phyloP scores from a whole-genome alignment of 2,888 invertebrate genomes.

The Epistrophe grossulariae region DNA sequence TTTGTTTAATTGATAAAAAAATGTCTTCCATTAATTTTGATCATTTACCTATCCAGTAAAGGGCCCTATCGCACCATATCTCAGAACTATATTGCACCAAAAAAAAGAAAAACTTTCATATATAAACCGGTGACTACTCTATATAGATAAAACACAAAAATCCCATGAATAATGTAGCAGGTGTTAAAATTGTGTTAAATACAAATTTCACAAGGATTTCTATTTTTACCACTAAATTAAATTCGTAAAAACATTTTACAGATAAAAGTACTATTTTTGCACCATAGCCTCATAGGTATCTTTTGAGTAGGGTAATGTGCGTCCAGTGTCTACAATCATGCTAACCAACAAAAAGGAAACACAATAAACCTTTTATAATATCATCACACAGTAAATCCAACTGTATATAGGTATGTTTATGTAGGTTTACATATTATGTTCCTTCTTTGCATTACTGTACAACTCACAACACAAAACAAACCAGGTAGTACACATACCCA shows the following conservation, averaged over 20 bases:
- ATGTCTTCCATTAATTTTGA: no score
- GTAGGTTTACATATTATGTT: no score
- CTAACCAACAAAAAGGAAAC: background rate
- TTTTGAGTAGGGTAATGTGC: background rate
- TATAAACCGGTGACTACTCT: no score
- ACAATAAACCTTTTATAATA: conserved; percentile 1
- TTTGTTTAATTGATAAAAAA: no score
- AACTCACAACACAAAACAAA: conserved; percentile 24
- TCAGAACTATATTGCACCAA: no score
- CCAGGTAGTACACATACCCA: background rate
- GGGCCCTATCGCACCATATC: no score
- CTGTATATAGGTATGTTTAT: no score
- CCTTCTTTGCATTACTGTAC: background rate
- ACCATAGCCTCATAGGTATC: background rate
- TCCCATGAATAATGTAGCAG: background rate
- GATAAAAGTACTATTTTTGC: background rate
- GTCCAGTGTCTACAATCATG: background rate
- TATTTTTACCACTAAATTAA: background rate
- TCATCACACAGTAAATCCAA: conserved; percentile 6
- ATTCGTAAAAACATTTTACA: background rate
- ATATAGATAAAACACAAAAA: no score
- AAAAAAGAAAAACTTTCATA: background rate
- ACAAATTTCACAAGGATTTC: background rate
- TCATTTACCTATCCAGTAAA: no score
- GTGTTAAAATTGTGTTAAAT: background rate